Evolutionary conservation across 1,140 invertebrate genomes (phyloP).

Genomic region (Panagrolaimus sp.): DNA sequence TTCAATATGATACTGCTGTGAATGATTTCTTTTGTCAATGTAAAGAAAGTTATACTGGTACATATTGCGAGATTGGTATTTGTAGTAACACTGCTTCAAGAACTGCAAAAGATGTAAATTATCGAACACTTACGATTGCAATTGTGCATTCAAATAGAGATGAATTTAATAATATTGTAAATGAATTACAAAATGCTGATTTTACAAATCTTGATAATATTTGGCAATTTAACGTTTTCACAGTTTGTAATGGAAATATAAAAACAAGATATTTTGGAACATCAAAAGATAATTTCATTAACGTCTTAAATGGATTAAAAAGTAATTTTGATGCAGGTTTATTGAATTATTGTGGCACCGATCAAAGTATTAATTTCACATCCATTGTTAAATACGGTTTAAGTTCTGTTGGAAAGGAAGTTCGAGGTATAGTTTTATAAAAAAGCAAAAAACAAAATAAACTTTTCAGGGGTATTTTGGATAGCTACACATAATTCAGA

Average conservation of each 20-base stretch:
- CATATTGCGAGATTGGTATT: background rate
- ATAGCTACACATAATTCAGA: background rate
- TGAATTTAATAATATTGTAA: background rate
- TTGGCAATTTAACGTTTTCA: background rate
- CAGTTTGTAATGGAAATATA: background rate
- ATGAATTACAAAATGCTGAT: background rate
- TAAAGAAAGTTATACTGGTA: background rate
- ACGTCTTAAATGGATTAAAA: background rate
- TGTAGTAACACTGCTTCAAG: background rate
- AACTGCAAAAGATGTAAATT: background rate
- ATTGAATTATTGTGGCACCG: background rate
- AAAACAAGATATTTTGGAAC: slow-evolving; percentile 14
- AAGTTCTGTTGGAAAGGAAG: background rate
- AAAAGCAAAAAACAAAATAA: too few relatives aligned
- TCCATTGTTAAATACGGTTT: background rate
- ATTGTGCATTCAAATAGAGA: background rate
- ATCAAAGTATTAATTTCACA: background rate
- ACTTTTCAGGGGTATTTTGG: background rate
- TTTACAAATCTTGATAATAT: background rate
- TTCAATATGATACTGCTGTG: background rate
- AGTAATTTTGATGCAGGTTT: background rate
- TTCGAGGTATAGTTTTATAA: background rate
- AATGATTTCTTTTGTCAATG: background rate
- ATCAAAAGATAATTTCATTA: background rate
- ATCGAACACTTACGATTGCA: background rate